These are phyloP conservation scores for Phalacrocorax brasilianus DNA, from an alignment of 2,113 vertebrate species.

Conservation along the genomic window DNA sequence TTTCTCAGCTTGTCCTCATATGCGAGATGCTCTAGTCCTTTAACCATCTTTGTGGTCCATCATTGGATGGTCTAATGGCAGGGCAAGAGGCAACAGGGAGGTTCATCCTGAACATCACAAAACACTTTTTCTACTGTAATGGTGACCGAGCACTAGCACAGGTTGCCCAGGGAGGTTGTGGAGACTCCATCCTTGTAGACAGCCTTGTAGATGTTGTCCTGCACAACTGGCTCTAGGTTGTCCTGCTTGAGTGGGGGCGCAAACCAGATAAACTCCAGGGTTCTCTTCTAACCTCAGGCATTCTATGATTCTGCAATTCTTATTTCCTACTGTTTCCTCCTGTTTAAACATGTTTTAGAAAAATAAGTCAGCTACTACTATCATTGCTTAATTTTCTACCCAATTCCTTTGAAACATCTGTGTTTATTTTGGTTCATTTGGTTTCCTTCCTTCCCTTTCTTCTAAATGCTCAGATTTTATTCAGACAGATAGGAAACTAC, in stretches of 20 bases:
- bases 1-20: background rate
- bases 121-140: background rate
- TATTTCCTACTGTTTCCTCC: background rate
- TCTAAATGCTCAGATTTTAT: background rate
- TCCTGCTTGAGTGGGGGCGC: background rate
- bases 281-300: background rate
- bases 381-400: background rate
- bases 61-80: background rate
- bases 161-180: background rate
- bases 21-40: background rate
- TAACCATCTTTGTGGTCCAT: background rate
- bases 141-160: background rate
- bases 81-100: background rate
- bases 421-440: background rate
- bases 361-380: background rate
- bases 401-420: background rate
- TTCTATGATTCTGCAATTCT: background rate
- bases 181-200: background rate
- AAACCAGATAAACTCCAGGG: background rate
- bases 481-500: background rate
- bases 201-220: rapidly evolving
- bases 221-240: background rate
- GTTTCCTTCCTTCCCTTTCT: background rate
- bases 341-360: background rate
- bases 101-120: background rate